Evolutionary conservation across 2,888 invertebrate species (phyloP).

Genomic region (Pammene fasciana): DNA sequence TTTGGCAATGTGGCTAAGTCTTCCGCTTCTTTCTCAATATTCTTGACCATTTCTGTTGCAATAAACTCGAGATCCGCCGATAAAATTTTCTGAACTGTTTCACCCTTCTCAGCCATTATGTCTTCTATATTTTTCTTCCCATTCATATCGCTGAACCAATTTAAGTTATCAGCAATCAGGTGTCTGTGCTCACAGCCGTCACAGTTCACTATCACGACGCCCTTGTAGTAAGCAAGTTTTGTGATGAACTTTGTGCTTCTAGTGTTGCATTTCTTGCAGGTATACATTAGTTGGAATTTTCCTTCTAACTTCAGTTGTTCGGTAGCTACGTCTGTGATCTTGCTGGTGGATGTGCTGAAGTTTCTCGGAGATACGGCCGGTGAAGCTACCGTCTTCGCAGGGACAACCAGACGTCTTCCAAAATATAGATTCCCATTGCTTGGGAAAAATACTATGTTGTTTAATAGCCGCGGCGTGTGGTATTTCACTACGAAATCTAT

Average conservation of each 20-base stretch:
- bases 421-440: slow-evolving; percentile 76
- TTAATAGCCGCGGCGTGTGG: slow-evolving; percentile 72
- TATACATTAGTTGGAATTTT: slow-evolving; percentile 90
- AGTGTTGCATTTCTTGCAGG: slow-evolving; percentile 93
- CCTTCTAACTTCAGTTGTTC: slow-evolving; percentile 64
- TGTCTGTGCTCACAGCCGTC: slow-evolving; percentile 94
- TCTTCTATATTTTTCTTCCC: slow-evolving; percentile 94
- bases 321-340: slow-evolving; percentile 55
- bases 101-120: slow-evolving; percentile 93
- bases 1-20: slow-evolving; percentile 43
- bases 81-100: slow-evolving; percentile 86
- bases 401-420: slow-evolving; percentile 65
- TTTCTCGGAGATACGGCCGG: slow-evolving; percentile 66
- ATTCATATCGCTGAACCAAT: slow-evolving; percentile 94
- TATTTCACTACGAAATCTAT: slow-evolving; percentile 78
- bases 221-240: slow-evolving; percentile 92
- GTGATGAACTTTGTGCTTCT: slow-evolving; percentile 92
- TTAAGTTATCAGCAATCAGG: slow-evolving; percentile 97
- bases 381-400: slow-evolving; percentile 59
- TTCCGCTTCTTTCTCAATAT: slow-evolving; percentile 51
- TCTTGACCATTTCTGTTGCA: slow-evolving; percentile 64
- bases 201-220: slow-evolving; percentile 96
- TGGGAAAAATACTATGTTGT: slow-evolving; percentile 75
- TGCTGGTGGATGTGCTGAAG: slow-evolving; percentile 61
- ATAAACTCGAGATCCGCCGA: slow-evolving; percentile 79